These are phyloP conservation scores for Ceyx margarethae DNA, from an alignment of 2,113 vertebrate species.

Conservation along the genomic window DNA sequence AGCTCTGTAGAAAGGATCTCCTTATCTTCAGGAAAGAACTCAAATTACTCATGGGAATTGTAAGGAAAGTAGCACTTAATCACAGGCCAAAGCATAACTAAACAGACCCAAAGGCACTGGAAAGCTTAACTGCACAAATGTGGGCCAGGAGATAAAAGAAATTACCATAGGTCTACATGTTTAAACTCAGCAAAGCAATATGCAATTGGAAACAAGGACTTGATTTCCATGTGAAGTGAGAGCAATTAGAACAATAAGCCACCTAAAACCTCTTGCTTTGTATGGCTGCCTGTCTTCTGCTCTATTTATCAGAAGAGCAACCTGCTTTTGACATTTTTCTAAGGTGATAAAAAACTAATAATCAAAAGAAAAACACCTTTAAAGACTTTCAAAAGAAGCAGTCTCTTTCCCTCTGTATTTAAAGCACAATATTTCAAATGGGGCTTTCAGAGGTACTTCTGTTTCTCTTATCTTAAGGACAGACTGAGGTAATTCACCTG, in stretches of 20 bases:
- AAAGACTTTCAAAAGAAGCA: not conserved
- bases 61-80: not conserved
- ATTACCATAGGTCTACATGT: not conserved
- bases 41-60: not conserved
- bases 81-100: not conserved
- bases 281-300: not conserved
- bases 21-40: not conserved
- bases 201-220: not conserved
- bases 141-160: not conserved
- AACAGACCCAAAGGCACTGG: not conserved
- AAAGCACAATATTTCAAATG: not conserved
- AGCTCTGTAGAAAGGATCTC: not conserved
- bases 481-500: slow-evolving; percentile 26
- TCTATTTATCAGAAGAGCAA: not conserved
- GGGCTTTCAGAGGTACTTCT: not conserved
- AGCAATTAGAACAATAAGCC: not conserved
- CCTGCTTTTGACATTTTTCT: not conserved
- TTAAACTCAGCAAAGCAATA: not conserved
- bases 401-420: not conserved
- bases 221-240: not conserved
- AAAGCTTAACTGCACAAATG: not conserved
- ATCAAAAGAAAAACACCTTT: not conserved
- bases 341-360: not conserved
- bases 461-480: slow-evolving; percentile 1
- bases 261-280: not conserved